A percentile compares a stretch with the other conserved stretches of the same genome.
Evolutionary conservation across 2,113 vertebrate species (phyloP).

Genomic region (Numida meleagris): DNA sequence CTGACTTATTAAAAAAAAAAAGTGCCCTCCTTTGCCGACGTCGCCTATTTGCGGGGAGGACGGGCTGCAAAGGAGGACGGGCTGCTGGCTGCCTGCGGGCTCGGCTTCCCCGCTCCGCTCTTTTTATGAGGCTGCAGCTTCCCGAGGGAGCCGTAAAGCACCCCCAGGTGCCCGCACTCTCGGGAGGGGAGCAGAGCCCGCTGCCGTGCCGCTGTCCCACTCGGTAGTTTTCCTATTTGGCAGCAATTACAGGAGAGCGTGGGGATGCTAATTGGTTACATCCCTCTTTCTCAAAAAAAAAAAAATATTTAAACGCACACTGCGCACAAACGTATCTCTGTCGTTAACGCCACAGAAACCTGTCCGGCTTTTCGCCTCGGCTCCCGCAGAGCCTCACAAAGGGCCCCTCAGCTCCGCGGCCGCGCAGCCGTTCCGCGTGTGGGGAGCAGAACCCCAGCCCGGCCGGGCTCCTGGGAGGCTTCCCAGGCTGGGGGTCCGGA

Average conservation of each 20-base stretch:
- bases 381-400: background rate
- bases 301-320: conserved; percentile 36
- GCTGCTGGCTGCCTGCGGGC: fast-evolving
- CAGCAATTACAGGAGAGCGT: conserved; percentile 63
- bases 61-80: background rate
- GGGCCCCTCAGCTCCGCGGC: background rate
- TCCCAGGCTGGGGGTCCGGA: background rate
- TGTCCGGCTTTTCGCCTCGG: conserved; percentile 26
- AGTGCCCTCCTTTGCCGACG: background rate
- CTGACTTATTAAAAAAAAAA: background rate
- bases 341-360: conserved; percentile 18
- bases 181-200: background rate
- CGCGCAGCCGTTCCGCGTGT: background rate
- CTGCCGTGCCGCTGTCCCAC: conserved; percentile 1
- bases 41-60: background rate
- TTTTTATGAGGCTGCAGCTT: background rate
- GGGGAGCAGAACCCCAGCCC: background rate
- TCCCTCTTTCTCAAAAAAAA: conserved; percentile 43
- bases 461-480: background rate
- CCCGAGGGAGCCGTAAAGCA: background rate
- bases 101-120: background rate
- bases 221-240: conserved; percentile 51
- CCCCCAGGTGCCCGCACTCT: background rate
- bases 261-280: conserved; percentile 61
- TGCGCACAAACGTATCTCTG: conserved; percentile 15